Evolutionary conservation across 2,797 vertebrate species (phyloP).

Genomic region (Argyrosomus regius): DNA sequence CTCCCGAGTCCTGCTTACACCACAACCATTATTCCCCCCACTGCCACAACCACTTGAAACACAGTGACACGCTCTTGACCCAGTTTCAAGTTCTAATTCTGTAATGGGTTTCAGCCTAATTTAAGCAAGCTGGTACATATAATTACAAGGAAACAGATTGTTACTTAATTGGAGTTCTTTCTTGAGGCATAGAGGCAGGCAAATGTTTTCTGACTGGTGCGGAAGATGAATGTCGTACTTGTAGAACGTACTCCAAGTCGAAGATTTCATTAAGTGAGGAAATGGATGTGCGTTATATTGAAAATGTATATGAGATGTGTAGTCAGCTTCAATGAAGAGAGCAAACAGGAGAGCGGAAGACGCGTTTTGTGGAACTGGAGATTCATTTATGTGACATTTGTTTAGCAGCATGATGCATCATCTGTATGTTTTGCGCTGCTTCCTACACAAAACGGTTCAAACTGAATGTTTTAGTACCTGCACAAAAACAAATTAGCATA

Average conservation of each 20-base stretch:
- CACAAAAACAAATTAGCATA: not conserved
- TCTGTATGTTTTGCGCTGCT: not conserved
- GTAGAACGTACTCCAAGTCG: constrained; percentile 20
- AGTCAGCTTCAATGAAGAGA: not conserved
- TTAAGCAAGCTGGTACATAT: constrained; percentile 82
- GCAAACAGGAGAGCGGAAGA: not conserved
- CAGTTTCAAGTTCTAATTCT: constrained; percentile 79
- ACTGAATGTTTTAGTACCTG: not conserved
- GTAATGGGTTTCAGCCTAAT: constrained; percentile 79
- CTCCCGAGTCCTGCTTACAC: constrained; percentile 39
- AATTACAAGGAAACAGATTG: constrained; percentile 87
- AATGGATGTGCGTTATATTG: not conserved
- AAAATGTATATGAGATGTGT: not conserved
- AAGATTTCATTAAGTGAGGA: constrained; percentile 49
- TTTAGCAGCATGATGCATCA: not conserved
- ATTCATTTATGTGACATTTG: constrained; percentile 13
- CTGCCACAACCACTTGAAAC: constrained; percentile 53
- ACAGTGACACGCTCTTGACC: constrained; percentile 75
- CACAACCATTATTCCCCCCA: constrained; percentile 36
- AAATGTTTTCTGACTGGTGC: constrained; percentile 58
- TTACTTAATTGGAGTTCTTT: constrained; percentile 86
- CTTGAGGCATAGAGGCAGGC: constrained; percentile 70
- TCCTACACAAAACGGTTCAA: not conserved
- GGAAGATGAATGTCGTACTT: constrained; percentile 52
- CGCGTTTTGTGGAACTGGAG: not conserved